Evolutionary conservation across 2,888 invertebrate genomes (phyloP).

Genomic region (Leptopterna dolabrata): DNA sequence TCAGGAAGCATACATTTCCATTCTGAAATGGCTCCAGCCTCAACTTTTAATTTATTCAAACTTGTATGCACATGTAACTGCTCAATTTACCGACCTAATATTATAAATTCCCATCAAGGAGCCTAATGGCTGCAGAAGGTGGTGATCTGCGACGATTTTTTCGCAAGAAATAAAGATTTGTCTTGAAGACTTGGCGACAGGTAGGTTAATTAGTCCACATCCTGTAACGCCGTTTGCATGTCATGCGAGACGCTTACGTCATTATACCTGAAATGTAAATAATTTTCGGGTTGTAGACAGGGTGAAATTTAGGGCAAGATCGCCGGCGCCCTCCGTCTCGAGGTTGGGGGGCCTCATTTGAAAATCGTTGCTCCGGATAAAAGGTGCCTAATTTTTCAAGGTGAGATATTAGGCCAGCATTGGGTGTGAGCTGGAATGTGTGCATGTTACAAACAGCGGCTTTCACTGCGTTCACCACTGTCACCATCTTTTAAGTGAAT

Average conservation of each 20-base stretch:
- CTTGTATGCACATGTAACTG: not conserved
- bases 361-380: not conserved
- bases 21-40: no score
- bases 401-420: no score
- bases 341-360: conserved; percentile 4
- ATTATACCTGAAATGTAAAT: conserved; percentile 14
- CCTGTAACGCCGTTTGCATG: not conserved
- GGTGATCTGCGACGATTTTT: not conserved
- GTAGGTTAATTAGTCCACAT: not conserved
- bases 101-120: not conserved
- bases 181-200: conserved; percentile 20
- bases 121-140: not conserved
- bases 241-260: not conserved
- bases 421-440: no score
- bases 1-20: no score
- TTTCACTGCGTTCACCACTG: no score
- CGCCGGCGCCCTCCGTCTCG: not conserved
- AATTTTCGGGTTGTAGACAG: not conserved
- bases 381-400: not conserved
- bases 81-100: not conserved
- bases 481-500: no score
- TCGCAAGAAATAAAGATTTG: conserved; percentile 1
- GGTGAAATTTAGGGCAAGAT: not conserved
- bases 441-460: no score
- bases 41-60: not conserved